A percentile compares a stretch with the other conserved stretches of the same genome.
These are phyloP conservation scores for Aelia acuminata DNA, from an alignment of 2,888 invertebrate species.

Conservation along the genomic window DNA sequence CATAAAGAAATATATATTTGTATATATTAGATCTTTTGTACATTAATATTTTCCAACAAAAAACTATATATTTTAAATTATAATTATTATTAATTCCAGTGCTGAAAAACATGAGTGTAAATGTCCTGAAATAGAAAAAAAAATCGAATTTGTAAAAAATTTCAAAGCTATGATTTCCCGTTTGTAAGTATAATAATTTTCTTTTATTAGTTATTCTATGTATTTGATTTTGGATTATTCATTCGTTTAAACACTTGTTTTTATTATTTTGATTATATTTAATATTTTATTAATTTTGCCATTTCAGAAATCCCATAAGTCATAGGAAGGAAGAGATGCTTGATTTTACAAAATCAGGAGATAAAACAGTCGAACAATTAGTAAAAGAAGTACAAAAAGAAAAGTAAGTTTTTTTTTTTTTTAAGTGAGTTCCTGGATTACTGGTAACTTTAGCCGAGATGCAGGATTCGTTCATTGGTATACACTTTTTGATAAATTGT, in stretches of 20 bases:
- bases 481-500: too few species aligned
- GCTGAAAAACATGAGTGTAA: background rate
- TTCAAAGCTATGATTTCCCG: slow-evolving; percentile 15
- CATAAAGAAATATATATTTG: too few species aligned
- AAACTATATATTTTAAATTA: too few species aligned
- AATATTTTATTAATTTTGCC: background rate
- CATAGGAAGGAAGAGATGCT: background rate
- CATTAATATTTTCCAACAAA: too few species aligned
- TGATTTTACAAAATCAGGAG: background rate
- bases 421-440: background rate
- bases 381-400: background rate
- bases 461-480: background rate
- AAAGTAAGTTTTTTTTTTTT: background rate
- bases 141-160: slow-evolving; percentile 1
- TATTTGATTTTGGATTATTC: background rate
- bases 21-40: too few species aligned
- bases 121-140: slow-evolving; percentile 16
- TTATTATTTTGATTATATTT: background rate
- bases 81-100: background rate
- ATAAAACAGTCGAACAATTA: background rate
- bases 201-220: background rate
- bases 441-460: background rate
- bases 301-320: slow-evolving; percentile 14
- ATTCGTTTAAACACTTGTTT: background rate
- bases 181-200: slow-evolving; percentile 10